Base-by-base conservation (phyloP, 2,797 vertebrate species). In the Euthynnus affinis region DNA sequence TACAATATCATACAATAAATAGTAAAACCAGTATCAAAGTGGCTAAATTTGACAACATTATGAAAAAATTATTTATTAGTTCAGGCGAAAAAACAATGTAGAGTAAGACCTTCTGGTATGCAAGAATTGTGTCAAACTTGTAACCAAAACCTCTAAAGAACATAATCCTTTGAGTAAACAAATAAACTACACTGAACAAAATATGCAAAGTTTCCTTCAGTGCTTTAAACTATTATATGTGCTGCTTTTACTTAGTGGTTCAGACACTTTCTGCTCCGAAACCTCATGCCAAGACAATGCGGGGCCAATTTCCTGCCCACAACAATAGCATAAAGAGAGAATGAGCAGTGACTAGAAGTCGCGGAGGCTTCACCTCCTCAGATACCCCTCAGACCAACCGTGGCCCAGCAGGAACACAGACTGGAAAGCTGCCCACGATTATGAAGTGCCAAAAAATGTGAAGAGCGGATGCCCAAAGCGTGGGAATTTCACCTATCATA, bases 401-500 rank as follows among this genome's bases (percentile, higher is more conserved):
- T 34, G 27, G 32, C 65, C 70, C 77, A 64, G 66, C 74, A 83
- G 79, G 83, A 78, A 76, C 62, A 82, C 57, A 49, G n/a, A 17
- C 61, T 83, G 75, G 71, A 88, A 60, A 52, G 15, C 73, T 74
- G 80, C 74, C 82, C 55, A 10, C 49, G 56, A 68, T 68, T 42
- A 80, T 68, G 4, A 74, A 77, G 68, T 57, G 81, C 78, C 59
- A 81, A 82, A 56, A 78, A 64, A 83, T 71, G 56, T 49, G 57
- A 61, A 27, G 42, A 87, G 74, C 83, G 82, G 81, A 88, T 87
- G 75, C 75, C 69, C 58, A 81, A 82, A 88, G 76, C 52, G 73
- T 92, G 91, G 85, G 89, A 92, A 93, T 87, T 84, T 84, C 46
- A 79, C 80, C 83, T 88, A 81, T 82, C 57, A 80, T 68, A 71